Conservation (phyloP, 2,888 invertebrate species). For the Caenorhabditis afra region DNA sequence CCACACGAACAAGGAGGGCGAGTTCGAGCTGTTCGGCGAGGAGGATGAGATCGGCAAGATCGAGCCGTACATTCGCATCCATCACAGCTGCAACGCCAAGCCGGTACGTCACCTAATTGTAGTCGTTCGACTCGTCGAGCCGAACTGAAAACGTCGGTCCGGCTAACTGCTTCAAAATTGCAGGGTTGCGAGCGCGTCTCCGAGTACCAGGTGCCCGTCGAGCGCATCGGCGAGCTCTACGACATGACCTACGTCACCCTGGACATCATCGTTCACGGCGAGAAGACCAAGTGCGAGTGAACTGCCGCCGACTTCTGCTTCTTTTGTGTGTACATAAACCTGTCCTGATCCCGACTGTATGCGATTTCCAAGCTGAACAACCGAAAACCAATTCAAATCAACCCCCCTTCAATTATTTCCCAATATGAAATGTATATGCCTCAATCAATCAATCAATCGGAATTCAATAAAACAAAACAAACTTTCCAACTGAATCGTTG, state of each 20-base stretch:
- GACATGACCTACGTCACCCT: constrained; percentile 69
- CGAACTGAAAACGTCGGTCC: no score
- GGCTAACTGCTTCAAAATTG: no score
- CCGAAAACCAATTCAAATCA: no score
- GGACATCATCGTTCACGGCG: constrained; percentile 61
- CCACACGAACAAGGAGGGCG: constrained; percentile 70
- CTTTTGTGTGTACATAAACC: constrained; percentile 39
- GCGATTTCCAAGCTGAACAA: no score
- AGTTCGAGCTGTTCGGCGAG: constrained; percentile 69
- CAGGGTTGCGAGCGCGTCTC: constrained; percentile 61
- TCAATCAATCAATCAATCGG: no score
- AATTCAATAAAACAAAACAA: no score
- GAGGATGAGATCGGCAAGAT: constrained; percentile 73
- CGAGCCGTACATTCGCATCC: constrained; percentile 70
- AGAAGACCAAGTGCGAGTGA: constrained; percentile 62
- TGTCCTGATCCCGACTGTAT: neutral
- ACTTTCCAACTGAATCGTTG: no score
- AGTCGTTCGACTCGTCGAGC: no score
- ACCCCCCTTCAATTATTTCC: neutral
- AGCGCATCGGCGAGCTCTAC: constrained; percentile 63
- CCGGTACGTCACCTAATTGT: constrained; percentile 50
- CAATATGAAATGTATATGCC: no score
- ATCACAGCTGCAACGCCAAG: constrained; percentile 67
- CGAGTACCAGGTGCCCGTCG: constrained; percentile 65
- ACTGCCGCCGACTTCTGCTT: constrained; percentile 1